Evolutionary conservation across 2,113 vertebrate species (phyloP), one percentile per base, ranked within the genome.

Genomic region (Delphinapterus leucas): DNA sequence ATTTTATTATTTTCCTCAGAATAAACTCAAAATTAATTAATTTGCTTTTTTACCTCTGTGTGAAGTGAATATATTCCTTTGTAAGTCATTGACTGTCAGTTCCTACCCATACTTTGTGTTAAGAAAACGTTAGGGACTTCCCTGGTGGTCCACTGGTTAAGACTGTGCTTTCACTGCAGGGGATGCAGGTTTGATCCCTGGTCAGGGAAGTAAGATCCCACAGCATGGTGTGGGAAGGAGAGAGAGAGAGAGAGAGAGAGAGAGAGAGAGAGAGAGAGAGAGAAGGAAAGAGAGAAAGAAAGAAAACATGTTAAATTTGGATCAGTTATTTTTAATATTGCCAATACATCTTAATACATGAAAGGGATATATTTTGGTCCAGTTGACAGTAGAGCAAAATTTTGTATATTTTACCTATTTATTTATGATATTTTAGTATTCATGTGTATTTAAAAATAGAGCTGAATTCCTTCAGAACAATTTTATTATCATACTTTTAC

Each of bases 1-100:
- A 86, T 67, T 92, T 91, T 91, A 61, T 70, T 33, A 63, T 90
- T 96, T 95, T 76, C 74, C 68, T 95, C 41, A 86, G 15, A 26
- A 77, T 49, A 63, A 93, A 93, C 26, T 93, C n/a, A 81, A 81
- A 90, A 76, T 18, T 68, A 81, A 82, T 31, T 67, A 80, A 86
- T 36, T 90, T 61, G 18, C 25, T 23, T 49, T 49, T 88, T 95
- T 73, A 77, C 25, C 31, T 97, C 60, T 63, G 55, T 58, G 38
- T 88, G 44, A 65, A 74, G 26, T n/a, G 23, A 53, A 68, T 81
- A 49, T 83, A n/a, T 58, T 85, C 58, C 74, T 92, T 83, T 76
- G 8, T 86, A 70, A 38, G 26, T 70, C 41, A 61, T 65, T 71
- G 23, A 10, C n/a, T 53, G 8, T 87, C 33, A 79, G 47, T 93